Evolutionary conservation across 2,113 vertebrate genomes (phyloP).

Genomic region (Gallinago jamesoni): DNA sequence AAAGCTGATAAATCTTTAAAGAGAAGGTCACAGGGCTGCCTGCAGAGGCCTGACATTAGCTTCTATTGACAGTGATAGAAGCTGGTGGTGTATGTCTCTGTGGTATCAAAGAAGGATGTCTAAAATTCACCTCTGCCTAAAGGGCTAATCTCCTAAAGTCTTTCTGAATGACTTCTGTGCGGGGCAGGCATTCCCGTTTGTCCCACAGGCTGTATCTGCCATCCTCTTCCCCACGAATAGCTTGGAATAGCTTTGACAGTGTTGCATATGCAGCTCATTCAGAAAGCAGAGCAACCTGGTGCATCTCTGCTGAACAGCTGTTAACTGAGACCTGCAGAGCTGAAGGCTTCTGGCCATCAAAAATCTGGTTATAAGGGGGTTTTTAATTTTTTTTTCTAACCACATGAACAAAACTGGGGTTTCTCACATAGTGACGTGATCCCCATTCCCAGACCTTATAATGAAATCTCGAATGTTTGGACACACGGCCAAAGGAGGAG

Average conservation of each 20-base stretch:
- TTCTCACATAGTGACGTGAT: neutral
- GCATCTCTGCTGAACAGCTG: neutral
- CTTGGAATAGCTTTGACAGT: neutral
- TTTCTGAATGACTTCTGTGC: neutral
- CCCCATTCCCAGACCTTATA: neutral
- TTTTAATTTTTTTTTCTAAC: neutral
- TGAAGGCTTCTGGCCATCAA: neutral
- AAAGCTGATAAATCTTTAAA: conserved; percentile 20
- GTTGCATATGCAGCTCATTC: neutral
- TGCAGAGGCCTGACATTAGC: neutral
- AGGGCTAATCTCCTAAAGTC: neutral
- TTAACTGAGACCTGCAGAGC: neutral
- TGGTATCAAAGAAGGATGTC: neutral
- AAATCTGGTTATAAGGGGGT: neutral
- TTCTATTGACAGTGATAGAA: neutral
- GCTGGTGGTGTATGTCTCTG: neutral
- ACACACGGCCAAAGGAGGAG: neutral
- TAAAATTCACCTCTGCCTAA: neutral
- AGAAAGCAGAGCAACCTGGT: neutral
- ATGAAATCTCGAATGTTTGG: neutral
- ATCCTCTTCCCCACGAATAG: neutral
- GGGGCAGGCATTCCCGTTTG: neutral
- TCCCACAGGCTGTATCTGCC: neutral
- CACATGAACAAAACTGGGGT: neutral
- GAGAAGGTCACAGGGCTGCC: neutral